A percentile compares a stretch with the other conserved stretches of the same genome.
These are phyloP conservation scores for Plagodis pulveraria DNA, from an alignment of 2,888 invertebrate species.

Conservation along the genomic window DNA sequence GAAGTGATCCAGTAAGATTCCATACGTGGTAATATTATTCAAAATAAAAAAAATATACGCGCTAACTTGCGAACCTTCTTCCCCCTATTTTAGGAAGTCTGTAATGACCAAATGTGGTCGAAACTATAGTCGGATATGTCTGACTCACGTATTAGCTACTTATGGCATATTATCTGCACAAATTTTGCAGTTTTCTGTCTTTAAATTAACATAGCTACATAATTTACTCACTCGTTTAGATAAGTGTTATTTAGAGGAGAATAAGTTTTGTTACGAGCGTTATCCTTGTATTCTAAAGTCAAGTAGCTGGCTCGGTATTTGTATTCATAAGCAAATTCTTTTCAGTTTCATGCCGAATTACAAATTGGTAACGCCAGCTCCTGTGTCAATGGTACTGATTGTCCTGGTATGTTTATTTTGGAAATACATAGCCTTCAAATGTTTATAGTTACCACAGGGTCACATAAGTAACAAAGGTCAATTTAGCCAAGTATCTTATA, in stretches of 20 bases:
- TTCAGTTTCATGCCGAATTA: conserved; percentile 88
- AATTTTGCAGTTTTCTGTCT: not conserved
- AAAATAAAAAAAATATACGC: too few relatives aligned
- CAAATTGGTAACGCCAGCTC: conserved; percentile 51
- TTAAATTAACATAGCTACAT: not conserved
- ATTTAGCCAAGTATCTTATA: too few relatives aligned
- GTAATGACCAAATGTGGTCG: too few relatives aligned
- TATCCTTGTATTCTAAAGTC: conserved; percentile 10
- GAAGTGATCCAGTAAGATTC: too few relatives aligned
- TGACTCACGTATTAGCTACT: too few relatives aligned
- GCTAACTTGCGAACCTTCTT: too few relatives aligned
- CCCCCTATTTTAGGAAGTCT: too few relatives aligned
- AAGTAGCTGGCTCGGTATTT: conserved; percentile 1
- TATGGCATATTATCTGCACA: too few relatives aligned
- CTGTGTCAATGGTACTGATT: conserved; percentile 40
- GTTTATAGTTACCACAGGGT: too few relatives aligned
- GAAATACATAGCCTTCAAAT: not conserved
- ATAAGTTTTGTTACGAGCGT: not conserved
- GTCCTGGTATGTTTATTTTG: conserved; percentile 43
- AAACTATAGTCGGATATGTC: too few relatives aligned
- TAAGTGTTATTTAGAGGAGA: not conserved
- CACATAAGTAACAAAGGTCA: too few relatives aligned
- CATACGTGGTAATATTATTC: too few relatives aligned
- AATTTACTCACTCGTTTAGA: not conserved
- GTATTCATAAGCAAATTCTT: conserved; percentile 29